Base-by-base conservation (phyloP, 2,888 invertebrate species). In the Anthophora plumipes region DNA sequence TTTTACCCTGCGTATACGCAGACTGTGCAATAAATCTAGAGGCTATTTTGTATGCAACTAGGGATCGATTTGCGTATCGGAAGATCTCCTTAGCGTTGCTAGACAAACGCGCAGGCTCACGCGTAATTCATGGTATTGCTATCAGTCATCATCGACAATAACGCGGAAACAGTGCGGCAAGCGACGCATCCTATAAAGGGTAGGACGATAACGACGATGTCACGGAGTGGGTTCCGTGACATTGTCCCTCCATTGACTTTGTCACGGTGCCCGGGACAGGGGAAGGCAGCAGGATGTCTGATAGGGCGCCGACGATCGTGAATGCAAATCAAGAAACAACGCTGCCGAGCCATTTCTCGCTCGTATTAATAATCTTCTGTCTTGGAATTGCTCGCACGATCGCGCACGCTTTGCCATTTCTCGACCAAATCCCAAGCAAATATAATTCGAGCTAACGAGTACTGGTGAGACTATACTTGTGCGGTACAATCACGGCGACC, bases 371-470 rank as follows among this genome's bases (percentile, higher is more conserved):
- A 82, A 88, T 77, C 71, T 70, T 55, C 20, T 14, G 66, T 50
- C 48, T 11, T 57, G 66, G 74, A 85, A 83, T 87, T 84, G 83
- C 68, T 80, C 74, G 71, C 86, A 82, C 83, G 85, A 83, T 89
- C 83, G 83, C 84, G 64, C 70, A 54, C n/a, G 60, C 17, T 66
- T 17, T 37, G 73, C 55, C 72, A 79, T 77, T 80, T 77, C 64
- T 60, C 71, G 72, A 17, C 68, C 61, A 75, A 86, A 70, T 85
- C 84, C 66, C 66, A 77, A 77, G 68, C 69, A 81, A 77, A 84
- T 85, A 86, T 86, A 86, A 89, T 89, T 83, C 79, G 74, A 84
- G 78, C 82, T 87, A 87, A 89, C 80, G 85, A 88, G 88, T 80
- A 78, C 70, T 75, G 75, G 73, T 66, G 84, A 80, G 80, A 79